Evolutionary conservation across 92 coral and sea anemone genomes (phyloP).

Genomic region (Desmophyllum pertusum): DNA sequence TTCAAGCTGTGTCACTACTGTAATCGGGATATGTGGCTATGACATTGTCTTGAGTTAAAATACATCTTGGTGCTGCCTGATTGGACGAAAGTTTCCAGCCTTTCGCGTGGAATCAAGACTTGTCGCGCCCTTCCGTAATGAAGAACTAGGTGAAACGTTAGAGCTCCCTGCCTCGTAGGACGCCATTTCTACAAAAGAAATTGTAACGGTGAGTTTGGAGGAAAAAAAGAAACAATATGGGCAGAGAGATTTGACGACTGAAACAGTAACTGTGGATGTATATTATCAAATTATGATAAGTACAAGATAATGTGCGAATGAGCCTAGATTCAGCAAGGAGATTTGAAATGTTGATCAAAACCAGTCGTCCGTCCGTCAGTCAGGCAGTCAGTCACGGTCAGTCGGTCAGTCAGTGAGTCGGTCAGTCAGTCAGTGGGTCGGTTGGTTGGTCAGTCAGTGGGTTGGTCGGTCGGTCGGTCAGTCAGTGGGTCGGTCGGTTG

Average conservation of each 20-base stretch:
- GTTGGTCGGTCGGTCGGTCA: too few species aligned
- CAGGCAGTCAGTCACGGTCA: too few species aligned
- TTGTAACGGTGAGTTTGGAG: background rate
- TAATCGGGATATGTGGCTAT: background rate
- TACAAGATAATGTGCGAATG: too few species aligned
- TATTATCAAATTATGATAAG: too few species aligned
- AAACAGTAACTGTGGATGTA: background rate
- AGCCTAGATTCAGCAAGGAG: too few species aligned
- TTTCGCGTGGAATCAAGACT: slow-evolving; percentile 29
- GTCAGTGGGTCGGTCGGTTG: too few species aligned
- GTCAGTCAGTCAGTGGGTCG: too few species aligned
- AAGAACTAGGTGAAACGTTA: slow-evolving; percentile 14
- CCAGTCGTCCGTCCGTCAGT: too few species aligned
- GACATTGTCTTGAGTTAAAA: background rate
- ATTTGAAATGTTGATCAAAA: too few species aligned
- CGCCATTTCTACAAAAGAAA: background rate
- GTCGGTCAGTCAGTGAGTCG: too few species aligned
- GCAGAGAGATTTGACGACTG: background rate
- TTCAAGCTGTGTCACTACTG: background rate
- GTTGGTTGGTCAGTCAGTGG: too few species aligned
- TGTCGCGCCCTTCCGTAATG: slow-evolving; percentile 15
- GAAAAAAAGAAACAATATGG: background rate
- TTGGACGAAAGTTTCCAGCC: slow-evolving; percentile 10
- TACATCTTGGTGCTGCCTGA: slow-evolving; percentile 25
- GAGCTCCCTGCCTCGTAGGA: slow-evolving; percentile 23